Evolutionary conservation across 23 tunicate species (phyloP).

Genomic region (Halocynthia aurantium): DNA sequence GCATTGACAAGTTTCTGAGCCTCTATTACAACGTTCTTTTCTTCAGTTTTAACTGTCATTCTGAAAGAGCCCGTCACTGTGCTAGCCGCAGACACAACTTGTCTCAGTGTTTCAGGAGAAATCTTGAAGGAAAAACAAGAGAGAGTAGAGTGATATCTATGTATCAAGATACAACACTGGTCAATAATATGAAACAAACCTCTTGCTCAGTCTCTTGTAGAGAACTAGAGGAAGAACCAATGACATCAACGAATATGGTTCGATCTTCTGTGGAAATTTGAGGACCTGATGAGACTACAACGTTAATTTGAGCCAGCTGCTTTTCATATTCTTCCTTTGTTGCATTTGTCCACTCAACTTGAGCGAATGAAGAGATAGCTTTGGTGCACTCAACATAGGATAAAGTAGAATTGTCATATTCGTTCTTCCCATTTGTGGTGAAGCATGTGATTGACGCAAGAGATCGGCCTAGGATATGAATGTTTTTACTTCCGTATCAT

Average conservation of each 20-base stretch:
- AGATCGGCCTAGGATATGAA: constrained; percentile 1
- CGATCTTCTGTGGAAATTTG: background rate
- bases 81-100: constrained; percentile 10
- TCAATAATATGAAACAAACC: background rate
- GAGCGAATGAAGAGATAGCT: constrained; percentile 2
- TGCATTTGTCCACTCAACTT: constrained; percentile 5
- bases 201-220: constrained; percentile 6
- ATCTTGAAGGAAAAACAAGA: background rate
- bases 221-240: background rate
- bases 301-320: background rate
- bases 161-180: too few relatives aligned
- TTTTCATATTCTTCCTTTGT: background rate
- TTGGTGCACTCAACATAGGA: constrained; percentile 8
- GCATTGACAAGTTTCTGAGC: constrained; percentile 1
- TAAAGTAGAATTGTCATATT: background rate
- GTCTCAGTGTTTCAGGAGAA: constrained; percentile 8
- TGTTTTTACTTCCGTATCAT: too few relatives aligned
- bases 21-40: background rate
- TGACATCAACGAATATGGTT: background rate
- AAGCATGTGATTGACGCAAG: constrained; percentile 5
- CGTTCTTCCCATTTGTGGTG: background rate
- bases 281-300: constrained; percentile 9
- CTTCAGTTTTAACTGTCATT: background rate
- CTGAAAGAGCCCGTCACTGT: constrained; percentile 11
- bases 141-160: background rate